Evolutionary conservation across 2,888 invertebrate genomes (phyloP).

Genomic region (Fragum fragum): DNA sequence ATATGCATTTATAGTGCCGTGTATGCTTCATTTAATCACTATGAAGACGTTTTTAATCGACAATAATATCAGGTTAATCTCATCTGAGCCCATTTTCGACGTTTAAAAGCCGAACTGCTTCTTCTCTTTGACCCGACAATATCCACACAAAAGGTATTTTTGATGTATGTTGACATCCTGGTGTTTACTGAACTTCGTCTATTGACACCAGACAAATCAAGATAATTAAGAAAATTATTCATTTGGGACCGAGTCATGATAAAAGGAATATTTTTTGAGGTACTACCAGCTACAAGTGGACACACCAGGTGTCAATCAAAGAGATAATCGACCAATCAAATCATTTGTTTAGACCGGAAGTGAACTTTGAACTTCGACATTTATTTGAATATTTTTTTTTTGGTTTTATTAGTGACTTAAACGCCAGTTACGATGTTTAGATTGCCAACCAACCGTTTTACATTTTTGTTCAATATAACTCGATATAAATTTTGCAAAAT

Average conservation of each 20-base stretch:
- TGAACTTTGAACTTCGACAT: no score
- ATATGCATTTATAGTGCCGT: conserved; percentile 21
- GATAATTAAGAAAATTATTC: conserved; percentile 6
- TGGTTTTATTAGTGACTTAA: no score
- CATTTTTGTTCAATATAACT: no score
- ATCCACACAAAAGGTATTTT: conserved; percentile 7
- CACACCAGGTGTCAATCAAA: no score
- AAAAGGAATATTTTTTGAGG: not conserved
- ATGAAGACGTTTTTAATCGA: conserved; percentile 21
- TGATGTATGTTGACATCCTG: conserved; percentile 17
- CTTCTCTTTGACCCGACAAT: conserved; percentile 17
- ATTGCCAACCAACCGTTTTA: no score
- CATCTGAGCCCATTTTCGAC: conserved; percentile 21
- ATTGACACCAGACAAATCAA: not conserved
- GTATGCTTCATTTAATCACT: conserved; percentile 22
- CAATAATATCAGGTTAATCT: conserved; percentile 22
- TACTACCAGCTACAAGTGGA: no score
- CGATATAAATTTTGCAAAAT: no score
- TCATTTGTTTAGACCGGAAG: no score
- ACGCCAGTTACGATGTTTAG: no score
- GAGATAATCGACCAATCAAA: no score
- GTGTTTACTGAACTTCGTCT: conserved; percentile 1
- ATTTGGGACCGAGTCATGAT: not conserved
- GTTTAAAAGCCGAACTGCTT: conserved; percentile 14
- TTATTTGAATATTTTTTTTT: no score